Conservation (phyloP, 2,888 invertebrate species). For the Monochamus alternatus region DNA sequence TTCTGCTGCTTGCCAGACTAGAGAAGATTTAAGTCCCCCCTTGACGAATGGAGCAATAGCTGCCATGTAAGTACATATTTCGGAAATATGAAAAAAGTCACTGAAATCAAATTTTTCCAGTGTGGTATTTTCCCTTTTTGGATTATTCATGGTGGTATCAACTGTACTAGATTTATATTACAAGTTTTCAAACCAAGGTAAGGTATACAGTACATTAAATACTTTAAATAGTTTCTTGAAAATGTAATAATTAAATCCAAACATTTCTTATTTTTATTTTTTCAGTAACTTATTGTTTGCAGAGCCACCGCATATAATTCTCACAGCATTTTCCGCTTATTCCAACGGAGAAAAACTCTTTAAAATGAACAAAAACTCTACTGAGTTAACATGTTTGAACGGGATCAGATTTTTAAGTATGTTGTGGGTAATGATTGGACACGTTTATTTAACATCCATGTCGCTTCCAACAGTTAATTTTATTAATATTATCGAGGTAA, state of each 20-base stretch:
- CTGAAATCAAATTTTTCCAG: background rate
- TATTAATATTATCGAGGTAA: background rate
- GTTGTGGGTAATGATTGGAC: constrained; percentile 72
- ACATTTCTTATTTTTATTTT: too few relatives aligned
- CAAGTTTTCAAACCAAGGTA: background rate
- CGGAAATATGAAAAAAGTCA: too few relatives aligned
- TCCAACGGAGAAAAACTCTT: constrained; percentile 52
- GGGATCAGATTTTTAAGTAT: constrained; percentile 54
- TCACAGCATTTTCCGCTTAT: constrained; percentile 24
- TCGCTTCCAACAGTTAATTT: constrained; percentile 31
- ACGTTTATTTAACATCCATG: constrained; percentile 52
- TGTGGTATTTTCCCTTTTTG: background rate
- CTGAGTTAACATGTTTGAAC: constrained; percentile 49
- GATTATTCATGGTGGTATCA: background rate
- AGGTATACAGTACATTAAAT: background rate
- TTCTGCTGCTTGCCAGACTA: constrained; percentile 49
- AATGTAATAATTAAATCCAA: background rate
- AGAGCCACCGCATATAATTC: background rate
- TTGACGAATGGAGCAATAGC: constrained; percentile 50
- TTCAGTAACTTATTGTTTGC: background rate
- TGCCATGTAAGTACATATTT: constrained; percentile 49
- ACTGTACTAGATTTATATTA: background rate
- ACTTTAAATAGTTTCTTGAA: too few relatives aligned
- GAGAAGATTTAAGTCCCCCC: constrained; percentile 49
- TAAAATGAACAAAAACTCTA: constrained; percentile 40